A percentile compares a stretch with the other conserved stretches of the same genome.
phyloP scores from a whole-genome alignment of 1,140 invertebrate species.

The Diorhabda elongata region DNA sequence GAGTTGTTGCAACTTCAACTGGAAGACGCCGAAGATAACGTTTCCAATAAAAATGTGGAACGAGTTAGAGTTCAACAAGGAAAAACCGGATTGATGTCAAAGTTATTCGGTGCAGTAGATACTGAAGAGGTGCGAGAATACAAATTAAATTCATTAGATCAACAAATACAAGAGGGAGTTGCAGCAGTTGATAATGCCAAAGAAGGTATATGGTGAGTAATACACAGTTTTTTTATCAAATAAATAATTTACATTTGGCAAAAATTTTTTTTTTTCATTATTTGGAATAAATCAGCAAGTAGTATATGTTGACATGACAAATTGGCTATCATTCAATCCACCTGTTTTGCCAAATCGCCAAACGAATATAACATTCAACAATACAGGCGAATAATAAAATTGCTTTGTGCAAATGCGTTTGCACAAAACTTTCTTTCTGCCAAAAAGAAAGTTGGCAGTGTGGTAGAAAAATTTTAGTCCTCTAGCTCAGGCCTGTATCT shows the following conservation, averaged over 20 bases:
- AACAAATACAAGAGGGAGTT: conserved; percentile 65
- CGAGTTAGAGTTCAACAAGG: conserved; percentile 56
- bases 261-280: neutral
- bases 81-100: conserved; percentile 66
- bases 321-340: neutral
- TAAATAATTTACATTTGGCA: too few species aligned
- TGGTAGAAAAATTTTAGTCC: too few species aligned
- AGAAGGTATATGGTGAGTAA: conserved; percentile 60
- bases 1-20: conserved; percentile 69
- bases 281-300: neutral
- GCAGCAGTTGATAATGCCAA: conserved; percentile 57
- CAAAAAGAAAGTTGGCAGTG: too few species aligned
- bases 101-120: conserved; percentile 73
- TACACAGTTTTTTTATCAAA: too few species aligned
- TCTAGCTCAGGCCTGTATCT: too few species aligned
- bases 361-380: too few species aligned
- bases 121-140: conserved; percentile 74
- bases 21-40: conserved; percentile 64
- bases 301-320: neutral
- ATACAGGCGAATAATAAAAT: too few species aligned
- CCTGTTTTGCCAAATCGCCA: too few species aligned
- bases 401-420: too few species aligned
- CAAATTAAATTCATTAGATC: conserved; percentile 66
- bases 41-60: conserved; percentile 54
- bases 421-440: too few species aligned